Evolutionary conservation across 2,888 invertebrate genomes (phyloP), one percentile per base, ranked within the genome.

Genomic region (Agrilus cyanescens): DNA sequence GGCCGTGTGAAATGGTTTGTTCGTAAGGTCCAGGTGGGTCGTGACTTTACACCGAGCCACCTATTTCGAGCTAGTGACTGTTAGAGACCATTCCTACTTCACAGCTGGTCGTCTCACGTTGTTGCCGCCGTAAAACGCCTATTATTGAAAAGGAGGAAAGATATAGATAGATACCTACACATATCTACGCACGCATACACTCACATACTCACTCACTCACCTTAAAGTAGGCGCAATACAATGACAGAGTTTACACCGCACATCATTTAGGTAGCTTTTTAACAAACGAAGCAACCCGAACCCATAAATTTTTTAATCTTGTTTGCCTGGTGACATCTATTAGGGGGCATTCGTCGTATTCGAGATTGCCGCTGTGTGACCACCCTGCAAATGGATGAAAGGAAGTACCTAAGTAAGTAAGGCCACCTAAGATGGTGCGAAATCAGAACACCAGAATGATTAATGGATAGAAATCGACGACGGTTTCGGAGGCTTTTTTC

Each of bases 251-350:
- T 51, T 50, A 50, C 53, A 48, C 44, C 46, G 41, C 42, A 38
- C 47, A 46, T 44, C 50, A 48, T 46, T n/a, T n/a, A n/a, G n/a
- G n/a, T 25, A 25, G 10, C 47, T 46, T 49, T 48, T 51, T 45
- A 45, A 45, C 45, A 46, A 38, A 41, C 31, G 41, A 41, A 45
- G 47, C 46, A 48, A 25, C 25, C 46, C 47, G 42, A 50, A 41
- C 52, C 46, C 48, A 55, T 56, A 57, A 56, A 56, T 57, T 52
- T 49, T 45, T 41, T 32, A 20, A 38, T 43, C 34, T 47, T 51
- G 51, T 51, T 49, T 50, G 50, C 46, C 47, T 53, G 57, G 54
- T 55, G 57, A 56, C 56, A 51, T 52, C 57, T 54, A 57, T 57
- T 57, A 57, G 53, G 25, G 25, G 25, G 8, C 10, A 25, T 25